Conservation (phyloP, 2,113 vertebrate genomes). For the Pantherophis guttatus region DNA sequence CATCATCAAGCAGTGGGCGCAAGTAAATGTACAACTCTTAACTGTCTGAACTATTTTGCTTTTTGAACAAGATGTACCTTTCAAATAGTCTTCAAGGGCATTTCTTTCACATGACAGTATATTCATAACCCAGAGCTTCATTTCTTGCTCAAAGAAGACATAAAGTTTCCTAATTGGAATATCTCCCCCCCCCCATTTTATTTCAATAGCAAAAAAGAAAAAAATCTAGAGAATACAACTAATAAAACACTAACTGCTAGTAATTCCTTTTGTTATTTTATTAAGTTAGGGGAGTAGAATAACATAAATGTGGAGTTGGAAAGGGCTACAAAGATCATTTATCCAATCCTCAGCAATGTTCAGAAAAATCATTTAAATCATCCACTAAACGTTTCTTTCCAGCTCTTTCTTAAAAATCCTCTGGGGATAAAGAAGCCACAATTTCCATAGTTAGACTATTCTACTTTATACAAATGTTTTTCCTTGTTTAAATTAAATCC, state of each 20-base stretch:
- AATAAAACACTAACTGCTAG: background rate
- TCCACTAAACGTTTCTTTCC: background rate
- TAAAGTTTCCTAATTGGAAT: background rate
- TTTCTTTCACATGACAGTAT: constrained; percentile 39
- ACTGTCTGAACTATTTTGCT: background rate
- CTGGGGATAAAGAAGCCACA: background rate
- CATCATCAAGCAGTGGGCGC: background rate
- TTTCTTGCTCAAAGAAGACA: constrained; percentile 32
- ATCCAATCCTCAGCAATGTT: background rate
- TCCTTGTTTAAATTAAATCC: background rate
- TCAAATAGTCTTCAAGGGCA: constrained; percentile 2
- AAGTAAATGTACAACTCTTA: background rate
- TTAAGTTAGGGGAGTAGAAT: constrained; percentile 8
- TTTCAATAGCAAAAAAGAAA: background rate
- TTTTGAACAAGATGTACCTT: background rate
- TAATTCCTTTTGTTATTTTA: background rate
- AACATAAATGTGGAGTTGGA: background rate
- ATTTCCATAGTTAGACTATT: background rate
- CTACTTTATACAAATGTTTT: background rate
- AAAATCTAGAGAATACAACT: background rate
- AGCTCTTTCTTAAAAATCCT: background rate
- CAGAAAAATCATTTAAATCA: background rate
- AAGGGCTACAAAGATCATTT: background rate
- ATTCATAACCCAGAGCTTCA: constrained; percentile 35
- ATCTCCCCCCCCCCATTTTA: background rate